phyloP scores from a whole-genome alignment of 2,113 vertebrate species.

The Struthidea cinerea region DNA sequence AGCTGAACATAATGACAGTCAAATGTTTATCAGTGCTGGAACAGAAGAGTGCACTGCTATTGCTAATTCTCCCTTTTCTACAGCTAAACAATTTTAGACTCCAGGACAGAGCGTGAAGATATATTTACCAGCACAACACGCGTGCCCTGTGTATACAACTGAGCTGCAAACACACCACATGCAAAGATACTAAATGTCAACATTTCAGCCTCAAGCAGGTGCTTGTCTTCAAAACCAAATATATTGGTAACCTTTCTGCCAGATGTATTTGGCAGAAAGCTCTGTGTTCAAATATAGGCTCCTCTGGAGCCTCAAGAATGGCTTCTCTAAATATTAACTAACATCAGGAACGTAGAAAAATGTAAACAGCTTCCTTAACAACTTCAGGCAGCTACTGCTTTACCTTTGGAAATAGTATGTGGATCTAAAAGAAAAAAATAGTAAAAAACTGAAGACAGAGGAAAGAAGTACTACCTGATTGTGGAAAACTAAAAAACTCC shows the following conservation, averaged over 20 bases:
- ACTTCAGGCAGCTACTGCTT: background rate
- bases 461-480: background rate
- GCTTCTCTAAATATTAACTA: conserved; percentile 13
- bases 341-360: background rate
- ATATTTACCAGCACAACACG: background rate
- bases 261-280: background rate
- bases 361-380: background rate
- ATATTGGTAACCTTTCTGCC: background rate
- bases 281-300: background rate
- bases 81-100: background rate
- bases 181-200: background rate
- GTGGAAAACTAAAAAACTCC: background rate
- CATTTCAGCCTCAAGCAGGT: background rate
- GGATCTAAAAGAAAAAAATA: background rate
- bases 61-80: background rate
- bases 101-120: background rate
- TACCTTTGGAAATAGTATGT: background rate
- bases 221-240: background rate
- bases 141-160: background rate
- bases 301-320: background rate
- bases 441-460: background rate
- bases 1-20: conserved; percentile 9
- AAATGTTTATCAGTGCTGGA: conserved; percentile 20
- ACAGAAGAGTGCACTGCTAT: background rate
- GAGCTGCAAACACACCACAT: background rate